phyloP scores from a whole-genome alignment of 2,888 invertebrate species.

The Tenthredo livida region DNA sequence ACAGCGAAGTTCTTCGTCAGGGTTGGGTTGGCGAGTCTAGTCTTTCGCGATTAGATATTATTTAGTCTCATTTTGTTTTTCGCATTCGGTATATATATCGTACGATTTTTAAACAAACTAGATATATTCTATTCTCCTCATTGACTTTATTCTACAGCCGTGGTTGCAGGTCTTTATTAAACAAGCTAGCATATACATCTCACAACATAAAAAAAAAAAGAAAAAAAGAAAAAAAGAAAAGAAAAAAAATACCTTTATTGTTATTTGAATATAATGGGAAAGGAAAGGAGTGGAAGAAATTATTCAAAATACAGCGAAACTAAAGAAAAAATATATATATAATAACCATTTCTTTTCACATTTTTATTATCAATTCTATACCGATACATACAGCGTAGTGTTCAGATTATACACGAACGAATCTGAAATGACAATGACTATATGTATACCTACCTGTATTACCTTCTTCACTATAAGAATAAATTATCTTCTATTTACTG shows the following conservation, averaged over 20 bases:
- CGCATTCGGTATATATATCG: background rate
- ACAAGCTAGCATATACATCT: background rate
- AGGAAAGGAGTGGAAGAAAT: background rate
- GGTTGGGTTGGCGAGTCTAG: background rate
- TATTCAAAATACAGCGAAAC: background rate
- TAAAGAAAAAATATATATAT: background rate
- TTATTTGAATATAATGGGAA: background rate
- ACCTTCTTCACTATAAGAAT: background rate
- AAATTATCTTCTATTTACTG: background rate
- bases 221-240: background rate
- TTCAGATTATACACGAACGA: background rate
- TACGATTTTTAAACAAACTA: background rate
- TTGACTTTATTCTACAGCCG: background rate
- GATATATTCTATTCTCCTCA: background rate
- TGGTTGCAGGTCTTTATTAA: background rate
- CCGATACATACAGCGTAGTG: background rate
- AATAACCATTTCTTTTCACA: background rate
- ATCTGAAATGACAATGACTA: background rate
- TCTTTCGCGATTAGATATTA: background rate
- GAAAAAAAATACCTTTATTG: background rate
- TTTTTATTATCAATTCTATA: background rate
- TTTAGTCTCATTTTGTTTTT: background rate
- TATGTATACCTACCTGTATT: background rate
- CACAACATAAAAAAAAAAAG: background rate
- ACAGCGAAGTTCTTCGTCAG: conserved; percentile 12